phyloP scores from a whole-genome alignment of 2,888 invertebrate genomes.

The Lathronympha strigana region DNA sequence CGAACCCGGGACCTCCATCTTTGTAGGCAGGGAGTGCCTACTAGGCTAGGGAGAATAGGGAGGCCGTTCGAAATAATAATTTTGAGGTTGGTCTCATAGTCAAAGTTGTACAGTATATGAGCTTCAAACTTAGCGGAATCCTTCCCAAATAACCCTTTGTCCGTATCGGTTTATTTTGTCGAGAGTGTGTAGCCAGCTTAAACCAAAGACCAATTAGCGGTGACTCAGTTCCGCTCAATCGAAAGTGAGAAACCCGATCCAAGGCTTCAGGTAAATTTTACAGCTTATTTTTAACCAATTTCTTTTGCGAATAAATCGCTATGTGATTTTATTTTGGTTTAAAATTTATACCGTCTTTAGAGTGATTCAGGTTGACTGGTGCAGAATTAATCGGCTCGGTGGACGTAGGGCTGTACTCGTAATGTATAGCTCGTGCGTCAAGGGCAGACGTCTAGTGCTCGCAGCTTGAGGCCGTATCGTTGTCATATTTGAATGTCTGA shows the following conservation, averaged over 20 bases:
- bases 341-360: constrained; percentile 41
- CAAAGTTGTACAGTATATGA: no score
- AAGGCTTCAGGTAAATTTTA: constrained; percentile 30
- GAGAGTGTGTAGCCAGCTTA: constrained; percentile 19
- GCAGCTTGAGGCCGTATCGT: constrained; percentile 19
- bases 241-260: constrained; percentile 33
- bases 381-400: constrained; percentile 37
- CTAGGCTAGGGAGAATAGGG: no score
- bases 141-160: no score
- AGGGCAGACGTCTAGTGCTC: constrained; percentile 34
- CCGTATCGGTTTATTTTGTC: not conserved
- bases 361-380: constrained; percentile 41
- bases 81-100: no score
- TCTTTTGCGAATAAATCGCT: constrained; percentile 33
- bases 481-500: constrained; percentile 28
- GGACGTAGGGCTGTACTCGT: constrained; percentile 31
- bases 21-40: no score
- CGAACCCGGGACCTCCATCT: no score
- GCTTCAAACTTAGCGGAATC: not conserved
- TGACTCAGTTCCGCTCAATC: constrained; percentile 30
- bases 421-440: constrained; percentile 31
- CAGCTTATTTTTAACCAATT: constrained; percentile 37
- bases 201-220: constrained; percentile 23
- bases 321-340: constrained; percentile 39
- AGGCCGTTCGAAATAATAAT: no score